These are phyloP conservation scores for Rallus limicola DNA, from an alignment of 2,113 vertebrate species.

Conservation along the genomic window DNA sequence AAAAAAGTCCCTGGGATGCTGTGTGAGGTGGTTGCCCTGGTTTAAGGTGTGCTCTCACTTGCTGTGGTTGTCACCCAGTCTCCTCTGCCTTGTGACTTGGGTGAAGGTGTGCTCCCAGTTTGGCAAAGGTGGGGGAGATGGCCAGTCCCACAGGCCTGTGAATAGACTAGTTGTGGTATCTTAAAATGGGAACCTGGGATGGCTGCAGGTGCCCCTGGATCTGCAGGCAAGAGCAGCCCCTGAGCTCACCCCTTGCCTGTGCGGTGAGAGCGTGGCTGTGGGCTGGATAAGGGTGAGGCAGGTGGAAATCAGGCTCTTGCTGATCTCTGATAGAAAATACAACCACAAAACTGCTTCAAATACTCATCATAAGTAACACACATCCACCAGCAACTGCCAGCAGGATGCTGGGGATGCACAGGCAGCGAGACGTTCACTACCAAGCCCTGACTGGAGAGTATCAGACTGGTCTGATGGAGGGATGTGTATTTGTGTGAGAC, in stretches of 20 bases:
- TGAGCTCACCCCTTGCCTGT: background rate
- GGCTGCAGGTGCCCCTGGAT: background rate
- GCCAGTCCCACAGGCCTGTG: background rate
- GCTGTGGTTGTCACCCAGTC: background rate
- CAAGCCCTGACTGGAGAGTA: background rate
- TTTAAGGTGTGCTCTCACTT: background rate
- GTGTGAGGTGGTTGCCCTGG: background rate
- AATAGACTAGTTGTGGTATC: background rate
- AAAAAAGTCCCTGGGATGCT: background rate
- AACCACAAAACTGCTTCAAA: background rate
- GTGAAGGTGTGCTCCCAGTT: background rate
- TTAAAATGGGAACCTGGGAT: background rate
- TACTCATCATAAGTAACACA: background rate
- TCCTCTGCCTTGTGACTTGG: background rate
- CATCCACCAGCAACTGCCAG: background rate
- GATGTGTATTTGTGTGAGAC: background rate
- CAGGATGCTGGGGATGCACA: background rate
- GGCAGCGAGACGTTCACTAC: background rate
- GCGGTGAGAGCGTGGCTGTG: background rate
- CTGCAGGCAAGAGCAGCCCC: background rate
- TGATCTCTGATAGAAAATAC: background rate
- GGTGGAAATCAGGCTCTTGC: background rate
- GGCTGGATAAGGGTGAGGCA: background rate
- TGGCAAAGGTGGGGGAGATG: background rate
- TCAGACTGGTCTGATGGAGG: rapidly evolving